These are phyloP conservation scores for Camponotus vicinus DNA, from an alignment of 1,140 invertebrate species.

Conservation along the genomic window DNA sequence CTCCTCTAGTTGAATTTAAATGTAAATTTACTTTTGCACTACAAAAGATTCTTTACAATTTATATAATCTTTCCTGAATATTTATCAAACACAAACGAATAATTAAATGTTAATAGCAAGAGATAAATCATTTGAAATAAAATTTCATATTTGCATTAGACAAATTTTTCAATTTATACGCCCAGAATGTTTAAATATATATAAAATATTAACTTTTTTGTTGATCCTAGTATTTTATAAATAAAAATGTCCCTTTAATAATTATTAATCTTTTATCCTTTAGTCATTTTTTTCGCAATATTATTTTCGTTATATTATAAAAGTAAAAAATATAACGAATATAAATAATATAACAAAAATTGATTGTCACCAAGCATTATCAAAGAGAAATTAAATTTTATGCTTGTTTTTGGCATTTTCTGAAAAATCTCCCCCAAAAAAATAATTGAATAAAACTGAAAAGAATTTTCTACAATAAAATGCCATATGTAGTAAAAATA, in stretches of 20 bases:
- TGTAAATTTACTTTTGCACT: slow-evolving; percentile 2
- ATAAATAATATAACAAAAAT: too few relatives aligned
- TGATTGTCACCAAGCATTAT: too few relatives aligned
- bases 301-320: background rate
- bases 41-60: background rate
- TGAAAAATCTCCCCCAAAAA: too few relatives aligned
- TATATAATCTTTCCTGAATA: background rate
- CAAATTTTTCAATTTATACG: background rate
- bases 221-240: background rate
- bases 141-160: background rate
- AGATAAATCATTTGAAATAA: background rate
- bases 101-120: too few relatives aligned
- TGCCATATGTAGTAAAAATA: too few relatives aligned
- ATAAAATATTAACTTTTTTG: background rate
- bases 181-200: background rate
- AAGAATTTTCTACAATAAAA: background rate
- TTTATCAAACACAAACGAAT: too few relatives aligned
- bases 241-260: background rate
- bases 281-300: slow-evolving; percentile 1
- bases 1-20: background rate
- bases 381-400: too few relatives aligned
- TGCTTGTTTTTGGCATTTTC: too few relatives aligned
- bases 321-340: background rate
- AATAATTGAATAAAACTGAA: background rate
- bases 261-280: background rate